Percentiles rank a stretch among this genome's conserved stretches.
Evolutionary conservation across 2,113 vertebrate species (phyloP).

Genomic region (Lagenorhynchus albirostris): DNA sequence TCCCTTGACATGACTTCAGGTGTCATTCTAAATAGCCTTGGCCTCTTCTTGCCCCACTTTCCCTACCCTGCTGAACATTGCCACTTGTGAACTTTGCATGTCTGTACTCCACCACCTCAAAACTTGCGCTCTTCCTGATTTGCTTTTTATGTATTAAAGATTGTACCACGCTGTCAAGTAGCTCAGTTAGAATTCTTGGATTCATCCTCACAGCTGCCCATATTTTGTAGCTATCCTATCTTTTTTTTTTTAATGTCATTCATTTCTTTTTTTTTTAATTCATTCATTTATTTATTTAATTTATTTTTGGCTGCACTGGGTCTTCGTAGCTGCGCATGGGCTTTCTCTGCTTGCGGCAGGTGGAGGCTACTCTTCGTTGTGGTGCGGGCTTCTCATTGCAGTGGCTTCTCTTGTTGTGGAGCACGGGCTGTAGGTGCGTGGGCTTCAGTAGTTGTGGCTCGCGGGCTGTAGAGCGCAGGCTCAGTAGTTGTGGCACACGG

Average conservation of each 20-base stretch:
- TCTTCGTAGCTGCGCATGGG: no score
- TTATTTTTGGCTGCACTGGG: no score
- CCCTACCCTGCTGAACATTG: background rate
- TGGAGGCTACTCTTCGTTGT: no score
- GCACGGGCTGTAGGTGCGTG: no score
- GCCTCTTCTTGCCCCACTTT: background rate
- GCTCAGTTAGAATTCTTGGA: background rate
- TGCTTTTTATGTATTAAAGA: background rate
- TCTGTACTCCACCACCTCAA: background rate
- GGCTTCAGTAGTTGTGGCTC: no score
- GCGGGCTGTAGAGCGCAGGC: no score
- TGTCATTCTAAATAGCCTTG: background rate
- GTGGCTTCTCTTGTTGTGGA: no score
- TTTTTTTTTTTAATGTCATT: background rate
- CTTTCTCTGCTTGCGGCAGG: no score
- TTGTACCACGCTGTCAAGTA: background rate
- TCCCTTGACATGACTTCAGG: background rate
- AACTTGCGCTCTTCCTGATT: background rate
- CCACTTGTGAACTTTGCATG: background rate
- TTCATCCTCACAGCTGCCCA: background rate
- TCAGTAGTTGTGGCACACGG: no score
- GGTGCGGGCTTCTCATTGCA: no score
- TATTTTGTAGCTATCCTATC: background rate
- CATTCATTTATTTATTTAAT: no score
- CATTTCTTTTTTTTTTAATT: no score